Evolutionary conservation across 1,140 invertebrate genomes (phyloP), one percentile per base, ranked within the genome.

Genomic region (Pygmarrhopalites habei): DNA sequence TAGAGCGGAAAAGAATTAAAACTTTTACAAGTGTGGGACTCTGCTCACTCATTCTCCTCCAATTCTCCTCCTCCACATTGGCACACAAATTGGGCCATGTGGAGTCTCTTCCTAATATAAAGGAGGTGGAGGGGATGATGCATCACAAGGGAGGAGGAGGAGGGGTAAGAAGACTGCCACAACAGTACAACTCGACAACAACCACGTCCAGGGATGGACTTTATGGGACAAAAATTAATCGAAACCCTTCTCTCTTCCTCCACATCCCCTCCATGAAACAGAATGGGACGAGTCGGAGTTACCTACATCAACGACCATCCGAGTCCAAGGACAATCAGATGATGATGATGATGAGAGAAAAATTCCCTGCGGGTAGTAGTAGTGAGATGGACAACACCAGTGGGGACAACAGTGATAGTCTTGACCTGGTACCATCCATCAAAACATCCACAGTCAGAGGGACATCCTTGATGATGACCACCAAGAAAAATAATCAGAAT

Each of bases 31-130:
- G 44, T 35, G n/a, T 49, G 25, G 41, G 14, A 43, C 41, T 26
- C n/a, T 58, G 41, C 41, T 26, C 43, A 58, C 56, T 58, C 56
- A 58, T 58, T 43, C 57, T 58, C 25, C 19, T 58, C 23, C 25
- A 2, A 15, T 30, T 30, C 57, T 58, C 57, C 39, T 58, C 44
- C 30, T n/a, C 23, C n/a, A 28, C 32, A 25, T 32, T 17, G 49
- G 30, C 46, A 21, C 59, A 61, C 35, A 61, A 61, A 61, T 21
- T 61, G 41, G 49, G 58, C 23, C 58, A 61, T 29, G 30, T 61
- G 26, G 47, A 61, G 29, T 41, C 47, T 17, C 19, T 61, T 7
- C 44, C 58, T 35, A 7, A 35, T 5, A 5, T 5, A 35, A 35
- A 35, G 32, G 15, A 35, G 15, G 32, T 35, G 32, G 32, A 7